phyloP scores from a whole-genome alignment of 2,888 invertebrate genomes.

The Rotaria sp. region DNA sequence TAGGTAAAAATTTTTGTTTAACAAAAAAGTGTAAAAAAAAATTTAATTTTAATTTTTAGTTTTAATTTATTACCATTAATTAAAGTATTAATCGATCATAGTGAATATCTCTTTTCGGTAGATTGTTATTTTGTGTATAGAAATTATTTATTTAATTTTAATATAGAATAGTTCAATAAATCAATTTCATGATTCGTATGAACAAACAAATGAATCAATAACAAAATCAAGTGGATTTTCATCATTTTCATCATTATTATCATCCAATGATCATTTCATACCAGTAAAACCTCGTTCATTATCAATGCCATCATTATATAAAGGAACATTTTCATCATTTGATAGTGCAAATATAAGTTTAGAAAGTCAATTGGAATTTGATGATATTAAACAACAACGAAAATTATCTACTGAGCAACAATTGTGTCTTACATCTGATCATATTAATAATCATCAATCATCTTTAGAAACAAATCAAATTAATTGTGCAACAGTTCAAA shows the following conservation, averaged over 20 bases:
- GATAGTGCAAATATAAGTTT: neutral
- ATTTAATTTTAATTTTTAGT: neutral
- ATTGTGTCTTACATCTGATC: neutral
- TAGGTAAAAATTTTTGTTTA: neutral
- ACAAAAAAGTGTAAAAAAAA: neutral
- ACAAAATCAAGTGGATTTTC: slow-evolving; percentile 30
- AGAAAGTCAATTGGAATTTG: neutral
- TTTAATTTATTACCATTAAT: slow-evolving; percentile 9
- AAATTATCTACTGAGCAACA: neutral
- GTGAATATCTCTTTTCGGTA: neutral
- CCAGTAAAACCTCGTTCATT: neutral
- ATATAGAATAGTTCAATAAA: neutral
- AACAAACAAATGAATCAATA: neutral
- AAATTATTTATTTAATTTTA: neutral
- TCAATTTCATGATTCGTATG: neutral
- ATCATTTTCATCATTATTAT: slow-evolving; percentile 18
- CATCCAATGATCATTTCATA: neutral
- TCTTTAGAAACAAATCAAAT: neutral
- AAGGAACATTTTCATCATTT: neutral
- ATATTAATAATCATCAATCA: neutral
- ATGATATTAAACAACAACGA: neutral
- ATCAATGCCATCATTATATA: slow-evolving; percentile 15
- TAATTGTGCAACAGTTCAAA: neutral
- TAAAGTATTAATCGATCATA: slow-evolving; percentile 1
- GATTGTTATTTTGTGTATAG: too few relatives aligned